A percentile compares a stretch with the other conserved stretches of the same genome.
Conservation (phyloP, 2,113 vertebrate genomes). For the Oreochromis niloticus region DNA sequence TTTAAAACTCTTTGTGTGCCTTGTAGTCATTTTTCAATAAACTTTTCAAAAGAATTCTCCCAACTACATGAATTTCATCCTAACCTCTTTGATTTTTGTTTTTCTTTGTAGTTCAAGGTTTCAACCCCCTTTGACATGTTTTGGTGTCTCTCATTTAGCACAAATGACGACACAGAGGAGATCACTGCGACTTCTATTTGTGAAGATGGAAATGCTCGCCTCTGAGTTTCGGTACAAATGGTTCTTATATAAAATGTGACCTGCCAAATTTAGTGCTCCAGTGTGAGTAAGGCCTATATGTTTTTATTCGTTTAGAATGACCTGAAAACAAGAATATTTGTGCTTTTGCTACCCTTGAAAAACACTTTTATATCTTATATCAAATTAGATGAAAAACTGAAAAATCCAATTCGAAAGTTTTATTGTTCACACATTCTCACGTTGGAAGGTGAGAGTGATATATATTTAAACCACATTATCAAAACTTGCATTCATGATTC, state of each 20-base stretch:
- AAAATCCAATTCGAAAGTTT: accelerated
- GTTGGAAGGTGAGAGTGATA: not conserved
- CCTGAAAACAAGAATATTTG: not conserved
- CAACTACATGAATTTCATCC: accelerated
- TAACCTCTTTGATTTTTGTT: not conserved
- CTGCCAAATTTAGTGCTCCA: not conserved
- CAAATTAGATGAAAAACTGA: not conserved
- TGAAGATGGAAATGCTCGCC: not conserved
- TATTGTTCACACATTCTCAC: not conserved
- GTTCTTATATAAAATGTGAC: not conserved
- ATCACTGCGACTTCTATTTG: not conserved
- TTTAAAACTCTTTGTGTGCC: not conserved
- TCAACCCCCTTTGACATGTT: not conserved
- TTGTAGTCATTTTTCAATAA: not conserved
- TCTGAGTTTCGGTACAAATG: not conserved
- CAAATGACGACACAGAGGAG: not conserved
- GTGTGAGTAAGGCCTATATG: accelerated
- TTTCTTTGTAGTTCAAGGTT: not conserved
- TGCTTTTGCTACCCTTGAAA: not conserved
- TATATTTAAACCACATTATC: not conserved
- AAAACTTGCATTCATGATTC: not conserved
- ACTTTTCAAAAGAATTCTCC: not conserved
- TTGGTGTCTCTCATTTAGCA: not conserved
- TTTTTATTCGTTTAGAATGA: not conserved
- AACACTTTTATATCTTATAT: not conserved